Base-by-base conservation (phyloP, 2,888 invertebrate genomes). In the Drosophila neotestacea region DNA sequence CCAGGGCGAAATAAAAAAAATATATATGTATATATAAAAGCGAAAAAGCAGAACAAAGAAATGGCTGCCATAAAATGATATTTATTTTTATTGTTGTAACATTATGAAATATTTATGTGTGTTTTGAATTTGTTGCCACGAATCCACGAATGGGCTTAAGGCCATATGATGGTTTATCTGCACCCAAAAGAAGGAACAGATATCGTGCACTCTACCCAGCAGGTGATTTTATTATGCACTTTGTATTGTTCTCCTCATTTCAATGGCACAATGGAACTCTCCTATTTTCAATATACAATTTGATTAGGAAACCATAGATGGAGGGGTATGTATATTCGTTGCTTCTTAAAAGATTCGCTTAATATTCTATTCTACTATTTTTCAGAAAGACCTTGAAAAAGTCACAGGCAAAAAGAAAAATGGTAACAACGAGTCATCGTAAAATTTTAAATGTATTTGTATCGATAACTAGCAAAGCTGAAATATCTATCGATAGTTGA, bases 31-130 rank as follows among this genome's bases (percentile, higher is more conserved):
- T 7, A 44, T 10, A 30, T 54, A 34, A 41, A 58, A 51, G 42
- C 22, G 22, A 28, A 51, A 63, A 67, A 48, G 52, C 61, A 48
- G 64, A 69, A 71, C 70, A 71, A 63, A 70, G 71, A 85, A 88
- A 77, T 77, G 64, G 70, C 72, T 79, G 70, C 85, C 88, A 88
- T 83, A 85, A 88, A 83, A 88, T 85, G 62, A 83, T 83, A 88
- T 88, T 83, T 83, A 83, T 88, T 83, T 83, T 83, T 83, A 83
- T 83, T 83, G 88, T 79, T 80, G 83, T 68, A 71, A 77, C 83
- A 88, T 85, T 88, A 85, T 83, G 88, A 85, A 73, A 86, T 84
- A 88, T 84, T 86, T 84, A 86, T 75, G 84, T 73, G 56, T 58
- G 61, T 56, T 75, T 72, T 67, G 74, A 75, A 77, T 73, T 67